phyloP scores from a whole-genome alignment of 2,888 invertebrate species.

The Cerceris rybyensis region DNA sequence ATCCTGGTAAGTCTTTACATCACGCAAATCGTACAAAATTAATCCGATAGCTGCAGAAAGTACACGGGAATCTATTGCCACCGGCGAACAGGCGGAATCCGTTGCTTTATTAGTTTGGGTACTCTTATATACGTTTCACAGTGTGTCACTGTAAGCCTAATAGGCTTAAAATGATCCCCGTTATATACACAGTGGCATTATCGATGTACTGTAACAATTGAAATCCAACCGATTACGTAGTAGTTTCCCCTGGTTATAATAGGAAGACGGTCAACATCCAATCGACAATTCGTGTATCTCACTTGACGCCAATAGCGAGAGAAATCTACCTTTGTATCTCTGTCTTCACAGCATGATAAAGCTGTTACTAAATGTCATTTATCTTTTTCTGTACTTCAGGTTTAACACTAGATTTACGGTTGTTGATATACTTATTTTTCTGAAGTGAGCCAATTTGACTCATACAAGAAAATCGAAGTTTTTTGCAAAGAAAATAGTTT shows the following conservation, averaged over 20 bases:
- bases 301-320: constrained; percentile 12
- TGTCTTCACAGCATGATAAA: background rate
- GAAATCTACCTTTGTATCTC: background rate
- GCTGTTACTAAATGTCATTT: constrained; percentile 18
- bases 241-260: constrained; percentile 46
- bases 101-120: constrained; percentile 47
- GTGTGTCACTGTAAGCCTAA: constrained; percentile 43
- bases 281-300: constrained; percentile 31
- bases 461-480: no score
- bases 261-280: constrained; percentile 20
- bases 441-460: no score
- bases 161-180: constrained; percentile 55
- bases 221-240: constrained; percentile 54
- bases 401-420: no score
- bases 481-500: no score
- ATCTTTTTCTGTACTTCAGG: no score
- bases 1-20: background rate
- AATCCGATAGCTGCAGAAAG: constrained; percentile 23
- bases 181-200: constrained; percentile 49
- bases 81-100: constrained; percentile 17
- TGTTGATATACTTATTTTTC: no score
- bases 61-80: constrained; percentile 26
- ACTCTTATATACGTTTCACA: constrained; percentile 47
- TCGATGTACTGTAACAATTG: constrained; percentile 25
- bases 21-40: constrained; percentile 10